Evolutionary conservation across 2,113 vertebrate genomes (phyloP), one percentile per base, ranked within the genome.

Genomic region (Coreoperca whiteheadi): DNA sequence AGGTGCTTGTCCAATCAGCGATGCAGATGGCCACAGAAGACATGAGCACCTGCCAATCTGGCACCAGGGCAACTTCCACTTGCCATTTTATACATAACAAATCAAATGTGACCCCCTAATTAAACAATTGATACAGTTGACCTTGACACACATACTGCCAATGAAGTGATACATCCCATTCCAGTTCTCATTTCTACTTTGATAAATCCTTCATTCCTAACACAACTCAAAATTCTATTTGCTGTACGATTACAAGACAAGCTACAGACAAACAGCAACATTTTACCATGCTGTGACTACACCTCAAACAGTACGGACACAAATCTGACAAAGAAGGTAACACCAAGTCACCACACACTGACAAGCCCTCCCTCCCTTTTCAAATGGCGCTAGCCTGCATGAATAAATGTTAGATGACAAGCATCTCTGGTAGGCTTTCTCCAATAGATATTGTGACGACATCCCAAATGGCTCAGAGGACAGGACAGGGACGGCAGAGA

Each of bases 21-120:
- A 80, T 82, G 84, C 87, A 77, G 87, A 90, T 64, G 87, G 84
- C 90, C 86, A 73, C 85, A 67, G 82, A 84, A 74, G 83, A 94
- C 87, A 80, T 86, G 82, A 90, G 84, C 2, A 82, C 7, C 77
- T 88, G 87, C 81, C 89, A 81, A 86, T 78, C 92, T 69, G 91
- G 89, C 86, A 61, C 34, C 46, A 39, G 82, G 81, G 56, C 60
- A 15, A 79, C 84, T 34, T 83, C 56, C 60, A 53, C 70, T 74
- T 71, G 41, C 85, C 87, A 79, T 48, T 87, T 85, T 65, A 77
- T 53, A 83, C 79, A 34, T 34, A 74, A 78, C 71, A 73, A 86
- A 91, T 81, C 74, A 82, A 83, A 90, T 77, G 74, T 83, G 77
- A 90, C 86, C 85, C 84, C 54, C 9, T 86, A 75, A 83, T 84